These are phyloP conservation scores for Trigoniulus corallinus DNA, from an alignment of 1,140 invertebrate genomes.

Conservation along the genomic window DNA sequence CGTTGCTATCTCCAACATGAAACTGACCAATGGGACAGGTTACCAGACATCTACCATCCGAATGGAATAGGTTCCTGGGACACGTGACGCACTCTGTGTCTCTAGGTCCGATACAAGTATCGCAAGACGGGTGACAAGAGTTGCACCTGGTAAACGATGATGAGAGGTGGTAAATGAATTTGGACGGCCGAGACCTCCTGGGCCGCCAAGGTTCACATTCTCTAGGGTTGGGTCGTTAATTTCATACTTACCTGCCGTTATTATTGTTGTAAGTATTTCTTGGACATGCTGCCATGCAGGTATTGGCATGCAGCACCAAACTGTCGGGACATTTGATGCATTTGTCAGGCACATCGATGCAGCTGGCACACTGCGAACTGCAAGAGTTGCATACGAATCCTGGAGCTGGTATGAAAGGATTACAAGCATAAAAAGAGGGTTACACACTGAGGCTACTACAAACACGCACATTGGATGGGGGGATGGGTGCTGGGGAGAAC, in stretches of 20 bases:
- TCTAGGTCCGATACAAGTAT: slow-evolving; percentile 58
- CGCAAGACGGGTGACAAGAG: slow-evolving; percentile 57
- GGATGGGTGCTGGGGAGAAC: too few relatives aligned
- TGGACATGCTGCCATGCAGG: slow-evolving; percentile 2
- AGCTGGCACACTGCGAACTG: background rate
- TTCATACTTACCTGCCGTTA: background rate
- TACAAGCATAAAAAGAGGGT: too few relatives aligned
- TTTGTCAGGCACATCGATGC: background rate
- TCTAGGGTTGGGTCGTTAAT: background rate
- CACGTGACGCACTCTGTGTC: slow-evolving; percentile 65
- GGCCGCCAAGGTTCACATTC: too few relatives aligned
- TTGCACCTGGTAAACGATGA: slow-evolving; percentile 40
- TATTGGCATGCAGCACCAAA: background rate
- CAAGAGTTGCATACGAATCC: background rate
- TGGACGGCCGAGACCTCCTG: too few relatives aligned
- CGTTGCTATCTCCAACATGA: slow-evolving; percentile 48
- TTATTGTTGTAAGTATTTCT: background rate
- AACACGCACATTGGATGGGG: too few relatives aligned
- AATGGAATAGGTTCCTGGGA: slow-evolving; percentile 17
- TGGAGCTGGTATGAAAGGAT: background rate
- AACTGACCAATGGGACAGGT: slow-evolving; percentile 51
- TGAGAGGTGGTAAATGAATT: background rate
- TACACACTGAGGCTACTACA: too few relatives aligned
- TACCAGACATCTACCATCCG: slow-evolving; percentile 24
- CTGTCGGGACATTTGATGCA: background rate